Percentiles rank a stretch among this genome's conserved stretches.
These are phyloP conservation scores for Esperia sulphurella DNA, from an alignment of 2,888 invertebrate species.

Conservation along the genomic window DNA sequence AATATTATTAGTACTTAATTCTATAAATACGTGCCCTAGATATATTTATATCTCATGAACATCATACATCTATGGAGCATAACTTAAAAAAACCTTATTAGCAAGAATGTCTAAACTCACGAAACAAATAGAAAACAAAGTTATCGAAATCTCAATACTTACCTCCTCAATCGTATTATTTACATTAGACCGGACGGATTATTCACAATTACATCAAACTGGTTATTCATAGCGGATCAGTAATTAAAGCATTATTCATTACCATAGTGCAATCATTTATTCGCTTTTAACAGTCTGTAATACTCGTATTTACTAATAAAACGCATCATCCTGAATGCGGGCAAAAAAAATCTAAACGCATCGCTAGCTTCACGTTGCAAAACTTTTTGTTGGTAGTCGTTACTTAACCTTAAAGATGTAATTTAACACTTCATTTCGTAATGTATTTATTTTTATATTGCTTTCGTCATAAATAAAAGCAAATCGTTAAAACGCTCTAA, in stretches of 20 bases:
- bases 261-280: neutral
- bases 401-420: neutral
- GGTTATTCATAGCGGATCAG: neutral
- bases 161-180: neutral
- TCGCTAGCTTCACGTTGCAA: neutral
- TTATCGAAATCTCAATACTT: too few species aligned
- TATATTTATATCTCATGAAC: too few species aligned
- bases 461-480: neutral
- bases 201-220: neutral
- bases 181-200: neutral
- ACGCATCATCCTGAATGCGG: neutral
- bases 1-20: too few species aligned
- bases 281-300: neutral
- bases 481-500: neutral
- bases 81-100: too few species aligned
- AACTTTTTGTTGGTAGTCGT: conserved; percentile 1
- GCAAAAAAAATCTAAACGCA: neutral
- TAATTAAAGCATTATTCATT: conserved; percentile 2
- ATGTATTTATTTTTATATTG: neutral
- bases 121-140: too few species aligned
- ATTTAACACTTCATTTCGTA: conserved; percentile 3
- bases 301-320: neutral
- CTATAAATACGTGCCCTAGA: too few species aligned
- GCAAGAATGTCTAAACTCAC: too few species aligned
- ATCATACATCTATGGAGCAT: too few species aligned